Conservation (phyloP, 2,113 vertebrate genomes). For the Solea senegalensis region DNA sequence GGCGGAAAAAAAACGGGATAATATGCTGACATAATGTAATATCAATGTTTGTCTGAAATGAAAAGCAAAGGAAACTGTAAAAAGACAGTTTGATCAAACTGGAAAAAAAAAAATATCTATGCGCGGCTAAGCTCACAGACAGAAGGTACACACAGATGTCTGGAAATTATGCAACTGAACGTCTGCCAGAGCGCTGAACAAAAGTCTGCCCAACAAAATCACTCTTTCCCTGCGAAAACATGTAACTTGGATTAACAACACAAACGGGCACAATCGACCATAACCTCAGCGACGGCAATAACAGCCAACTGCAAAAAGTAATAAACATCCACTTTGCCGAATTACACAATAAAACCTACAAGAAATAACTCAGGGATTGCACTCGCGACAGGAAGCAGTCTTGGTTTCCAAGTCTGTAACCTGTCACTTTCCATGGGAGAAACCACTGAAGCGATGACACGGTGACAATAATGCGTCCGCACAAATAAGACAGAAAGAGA, state of each 20-base stretch:
- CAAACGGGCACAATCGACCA: conserved; percentile 4
- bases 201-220: conserved; percentile 7
- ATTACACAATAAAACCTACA: conserved; percentile 31
- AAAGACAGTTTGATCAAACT: conserved; percentile 20
- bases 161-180: background rate
- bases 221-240: background rate
- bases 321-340: conserved; percentile 15
- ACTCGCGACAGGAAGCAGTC: background rate
- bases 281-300: conserved; percentile 6
- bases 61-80: background rate
- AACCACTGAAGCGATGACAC: background rate
- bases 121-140: background rate
- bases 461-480: background rate
- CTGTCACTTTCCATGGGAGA: background rate
- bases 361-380: conserved; percentile 2
- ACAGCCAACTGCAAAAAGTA: background rate
- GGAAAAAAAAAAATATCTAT: conserved; percentile 8
- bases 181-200: background rate
- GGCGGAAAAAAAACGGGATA: conserved; percentile 1
- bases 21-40: background rate
- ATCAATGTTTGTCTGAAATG: background rate
- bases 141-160: conserved; percentile 4
- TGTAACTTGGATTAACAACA: conserved; percentile 11
- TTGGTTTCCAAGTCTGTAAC: background rate
- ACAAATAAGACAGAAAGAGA: background rate